phyloP scores from a whole-genome alignment of 2,797 vertebrate species.

The Cheirogaleus major region DNA sequence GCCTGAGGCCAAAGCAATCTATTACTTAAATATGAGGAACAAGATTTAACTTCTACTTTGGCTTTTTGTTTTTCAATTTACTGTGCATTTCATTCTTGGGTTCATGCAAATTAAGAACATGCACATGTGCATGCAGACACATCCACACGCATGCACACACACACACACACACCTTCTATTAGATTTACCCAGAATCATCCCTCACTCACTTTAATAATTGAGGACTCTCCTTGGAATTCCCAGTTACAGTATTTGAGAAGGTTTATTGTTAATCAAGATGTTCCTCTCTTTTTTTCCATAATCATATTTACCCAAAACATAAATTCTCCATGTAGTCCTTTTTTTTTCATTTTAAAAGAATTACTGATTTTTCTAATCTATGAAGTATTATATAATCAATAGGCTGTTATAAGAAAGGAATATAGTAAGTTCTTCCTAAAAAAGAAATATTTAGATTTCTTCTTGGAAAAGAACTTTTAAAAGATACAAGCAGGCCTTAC shows the following conservation, averaged over 20 bases:
- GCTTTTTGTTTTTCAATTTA: slow-evolving; percentile 16
- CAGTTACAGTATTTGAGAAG: slow-evolving; percentile 9
- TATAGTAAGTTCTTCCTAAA: background rate
- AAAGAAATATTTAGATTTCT: slow-evolving; percentile 9
- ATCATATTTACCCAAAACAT: background rate
- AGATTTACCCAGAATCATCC: background rate
- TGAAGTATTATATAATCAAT: background rate
- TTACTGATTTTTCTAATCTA: slow-evolving; percentile 33
- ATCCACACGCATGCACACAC: background rate
- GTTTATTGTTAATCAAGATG: background rate
- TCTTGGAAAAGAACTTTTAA: slow-evolving; percentile 34
- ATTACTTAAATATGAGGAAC: background rate
- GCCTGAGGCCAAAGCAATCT: slow-evolving; percentile 9
- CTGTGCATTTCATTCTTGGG: background rate
- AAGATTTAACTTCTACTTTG: background rate
- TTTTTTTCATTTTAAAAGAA: slow-evolving; percentile 19
- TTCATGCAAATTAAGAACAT: background rate
- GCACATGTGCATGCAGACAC: background rate
- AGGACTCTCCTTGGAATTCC: background rate
- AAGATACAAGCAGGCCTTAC: background rate
- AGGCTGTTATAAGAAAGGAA: background rate
- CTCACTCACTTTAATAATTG: background rate
- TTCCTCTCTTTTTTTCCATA: background rate
- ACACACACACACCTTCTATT: background rate
- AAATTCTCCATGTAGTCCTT: background rate